phyloP scores from a whole-genome alignment of 1,140 invertebrate genomes.

The Uloborus diversus region DNA sequence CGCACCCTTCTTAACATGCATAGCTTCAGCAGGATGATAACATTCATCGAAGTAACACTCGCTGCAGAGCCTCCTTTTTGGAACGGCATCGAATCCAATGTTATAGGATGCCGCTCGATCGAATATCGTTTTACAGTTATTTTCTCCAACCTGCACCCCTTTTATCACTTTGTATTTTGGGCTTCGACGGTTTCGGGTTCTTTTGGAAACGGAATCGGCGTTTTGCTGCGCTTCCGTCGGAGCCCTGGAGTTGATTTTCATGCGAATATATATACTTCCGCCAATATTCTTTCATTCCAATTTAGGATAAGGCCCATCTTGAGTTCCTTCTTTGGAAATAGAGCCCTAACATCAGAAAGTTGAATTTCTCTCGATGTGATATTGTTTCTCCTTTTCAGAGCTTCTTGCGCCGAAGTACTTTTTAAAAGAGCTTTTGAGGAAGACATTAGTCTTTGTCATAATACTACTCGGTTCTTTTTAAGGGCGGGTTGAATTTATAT shows the following conservation, averaged over 20 bases:
- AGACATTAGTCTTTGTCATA: too few species aligned
- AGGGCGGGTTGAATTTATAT: too few species aligned
- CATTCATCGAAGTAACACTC: slow-evolving; percentile 24
- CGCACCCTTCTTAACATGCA: slow-evolving; percentile 50
- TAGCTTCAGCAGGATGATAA: slow-evolving; percentile 37
- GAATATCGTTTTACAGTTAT: slow-evolving; percentile 56
- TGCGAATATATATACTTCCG: not conserved
- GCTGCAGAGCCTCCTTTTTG: not conserved
- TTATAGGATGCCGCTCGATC: slow-evolving; percentile 50
- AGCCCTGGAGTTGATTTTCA: slow-evolving; percentile 9
- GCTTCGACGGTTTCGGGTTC: slow-evolving; percentile 19
- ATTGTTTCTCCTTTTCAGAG: too few species aligned
- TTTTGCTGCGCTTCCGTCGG: slow-evolving; percentile 6
- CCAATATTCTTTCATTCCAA: slow-evolving; percentile 14
- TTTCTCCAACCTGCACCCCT: slow-evolving; percentile 39
- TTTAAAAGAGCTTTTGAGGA: too few species aligned
- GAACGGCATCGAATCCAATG: slow-evolving; percentile 26
- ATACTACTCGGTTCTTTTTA: too few species aligned
- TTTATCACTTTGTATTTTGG: slow-evolving; percentile 51
- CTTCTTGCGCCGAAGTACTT: too few species aligned
- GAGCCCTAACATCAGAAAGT: too few species aligned
- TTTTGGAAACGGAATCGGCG: slow-evolving; percentile 15
- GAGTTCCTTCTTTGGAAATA: not conserved
- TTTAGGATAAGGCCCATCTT: slow-evolving; percentile 11
- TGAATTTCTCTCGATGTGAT: too few species aligned